Base-by-base conservation (phyloP, 2,797 vertebrate species). In the Mus minutoides region DNA sequence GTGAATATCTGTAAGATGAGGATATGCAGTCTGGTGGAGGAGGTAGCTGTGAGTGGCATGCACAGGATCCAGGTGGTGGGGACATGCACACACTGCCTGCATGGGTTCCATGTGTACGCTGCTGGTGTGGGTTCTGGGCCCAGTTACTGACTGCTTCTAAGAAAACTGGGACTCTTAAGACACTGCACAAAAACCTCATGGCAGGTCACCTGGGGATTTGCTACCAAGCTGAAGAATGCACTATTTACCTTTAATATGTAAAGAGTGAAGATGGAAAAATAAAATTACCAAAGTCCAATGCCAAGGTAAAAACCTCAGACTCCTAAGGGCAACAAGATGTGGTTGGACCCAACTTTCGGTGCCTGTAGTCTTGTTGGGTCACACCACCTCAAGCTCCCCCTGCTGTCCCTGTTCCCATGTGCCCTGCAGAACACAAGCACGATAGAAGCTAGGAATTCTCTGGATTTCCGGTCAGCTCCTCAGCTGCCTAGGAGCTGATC, bases 161-260 rank as follows among this genome's bases (percentile, higher is more conserved):
- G 46, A 29, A 54, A 88, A 52, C 6, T 2, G 0, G 29, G 21
- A 40, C 43, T 64, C 77, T 19, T 5, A 54, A 46, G 58, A 29
- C 31, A 10, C n/a, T 13, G 43, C 6, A 0, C 0, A 34, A n/a
- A n/a, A 40, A 2, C 26, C 43, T 31, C 58, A 1, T 0, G 3
- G 78, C 10, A 2, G 9, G 9, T 21, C 3, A 40, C 4, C 76
- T 3, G 49, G 4, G 10, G 9, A 16, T 24, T 6, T 26, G 69
- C 56, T 58, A 2, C 85, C 43, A 43, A 7, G 6, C 26, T 21
- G 34, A 76, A 75, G 54, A 22, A 10, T 17, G 31, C 0, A 3
- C 17, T n/a, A 19, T 40, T n/a, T 84, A 64, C 31, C 49, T 49
- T 62, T 26, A 43, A 58, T 4, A 62, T 16, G 8, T 43, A 84